A percentile compares a stretch with the other conserved stretches of the same genome.
phyloP scores from a whole-genome alignment of 2,888 invertebrate species.

The Pegoplata infirma region DNA sequence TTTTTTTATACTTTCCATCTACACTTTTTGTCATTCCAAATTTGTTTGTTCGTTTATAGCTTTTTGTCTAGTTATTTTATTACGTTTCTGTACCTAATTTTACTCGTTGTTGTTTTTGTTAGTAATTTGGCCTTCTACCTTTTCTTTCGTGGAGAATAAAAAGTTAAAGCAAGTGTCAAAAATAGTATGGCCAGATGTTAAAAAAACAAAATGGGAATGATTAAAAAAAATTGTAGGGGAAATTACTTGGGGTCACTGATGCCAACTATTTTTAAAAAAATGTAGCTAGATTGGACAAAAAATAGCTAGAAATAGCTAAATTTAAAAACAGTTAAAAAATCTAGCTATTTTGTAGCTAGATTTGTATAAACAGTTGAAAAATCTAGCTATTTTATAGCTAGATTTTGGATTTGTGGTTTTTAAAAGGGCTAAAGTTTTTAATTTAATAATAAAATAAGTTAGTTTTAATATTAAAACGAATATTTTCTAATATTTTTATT shows the following conservation, averaged over 20 bases:
- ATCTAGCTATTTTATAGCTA: no score
- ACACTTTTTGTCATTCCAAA: conserved; percentile 33
- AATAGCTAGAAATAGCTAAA: no score
- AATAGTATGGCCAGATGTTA: conserved; percentile 18
- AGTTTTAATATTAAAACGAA: no score
- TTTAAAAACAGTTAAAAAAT: no score
- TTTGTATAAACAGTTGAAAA: no score
- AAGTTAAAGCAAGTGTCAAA: conserved; percentile 46
- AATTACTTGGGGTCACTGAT: not conserved
- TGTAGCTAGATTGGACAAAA: no score
- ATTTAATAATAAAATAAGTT: no score
- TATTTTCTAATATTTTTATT: no score
- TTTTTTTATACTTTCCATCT: conserved; percentile 35
- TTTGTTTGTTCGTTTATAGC: conserved; percentile 45
- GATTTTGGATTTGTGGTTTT: no score
- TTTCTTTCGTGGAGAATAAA: conserved; percentile 26
- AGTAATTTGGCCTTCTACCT: conserved; percentile 52
- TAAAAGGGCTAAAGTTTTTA: no score
- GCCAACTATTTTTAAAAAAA: no score
- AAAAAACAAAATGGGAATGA: not conserved
- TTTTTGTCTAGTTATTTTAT: conserved; percentile 58
- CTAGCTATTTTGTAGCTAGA: no score
- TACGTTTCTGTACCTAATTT: conserved; percentile 62
- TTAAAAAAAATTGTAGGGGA: not conserved
- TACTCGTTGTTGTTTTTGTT: conserved; percentile 55